Percentiles rank a stretch among this genome's conserved stretches.
Evolutionary conservation across 2,797 vertebrate species (phyloP).

Genomic region (Dromococcyx pavoninus): DNA sequence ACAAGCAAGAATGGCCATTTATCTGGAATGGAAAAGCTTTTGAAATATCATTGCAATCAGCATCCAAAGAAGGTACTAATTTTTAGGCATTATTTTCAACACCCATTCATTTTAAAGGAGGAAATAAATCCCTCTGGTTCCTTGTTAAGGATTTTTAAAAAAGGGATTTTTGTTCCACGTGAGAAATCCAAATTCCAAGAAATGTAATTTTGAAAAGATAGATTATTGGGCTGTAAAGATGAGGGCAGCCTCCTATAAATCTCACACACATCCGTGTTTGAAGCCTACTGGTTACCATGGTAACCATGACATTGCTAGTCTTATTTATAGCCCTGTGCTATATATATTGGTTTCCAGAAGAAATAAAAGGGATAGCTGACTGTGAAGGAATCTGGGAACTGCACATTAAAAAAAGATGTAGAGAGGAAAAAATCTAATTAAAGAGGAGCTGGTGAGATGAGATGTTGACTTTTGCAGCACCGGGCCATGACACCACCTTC

Average conservation of each 20-base stretch:
- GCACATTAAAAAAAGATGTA: constrained; percentile 2
- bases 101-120: background rate
- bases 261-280: constrained; percentile 54
- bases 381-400: constrained; percentile 67
- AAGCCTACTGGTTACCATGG: constrained; percentile 73
- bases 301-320: constrained; percentile 70
- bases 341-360: constrained; percentile 73
- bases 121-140: background rate
- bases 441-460: background rate
- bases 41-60: background rate
- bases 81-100: background rate
- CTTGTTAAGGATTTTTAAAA: background rate
- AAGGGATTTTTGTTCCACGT: background rate
- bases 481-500: rapidly evolving
- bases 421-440: constrained; percentile 42
- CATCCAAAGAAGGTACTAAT: background rate
- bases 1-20: background rate
- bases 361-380: constrained; percentile 69
- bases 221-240: constrained; percentile 55
- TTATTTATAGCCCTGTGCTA: constrained; percentile 77
- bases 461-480: background rate
- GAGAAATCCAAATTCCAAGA: constrained; percentile 26
- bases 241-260: constrained; percentile 57
- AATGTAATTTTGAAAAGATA: constrained; percentile 44
- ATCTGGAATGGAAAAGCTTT: background rate